Conservation (phyloP, 2,113 vertebrate species). For the Limnothrissa miodon region DNA sequence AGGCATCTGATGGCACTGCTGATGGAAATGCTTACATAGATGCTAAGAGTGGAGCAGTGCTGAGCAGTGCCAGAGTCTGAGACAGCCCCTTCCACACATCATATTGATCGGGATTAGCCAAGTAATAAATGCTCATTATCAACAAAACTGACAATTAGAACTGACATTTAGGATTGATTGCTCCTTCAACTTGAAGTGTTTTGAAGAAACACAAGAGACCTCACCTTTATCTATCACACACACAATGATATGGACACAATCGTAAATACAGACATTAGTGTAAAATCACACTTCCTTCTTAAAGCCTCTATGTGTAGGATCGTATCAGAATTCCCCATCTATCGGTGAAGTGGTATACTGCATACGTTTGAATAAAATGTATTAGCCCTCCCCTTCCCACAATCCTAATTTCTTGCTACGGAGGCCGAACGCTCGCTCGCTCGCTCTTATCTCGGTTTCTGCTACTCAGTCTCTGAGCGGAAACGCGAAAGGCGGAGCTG, state of each 20-base stretch:
- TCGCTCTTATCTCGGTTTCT: no score
- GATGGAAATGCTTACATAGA: conserved; percentile 21
- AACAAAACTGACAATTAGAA: conserved; percentile 59
- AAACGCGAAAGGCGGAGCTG: no score
- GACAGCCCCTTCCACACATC: conserved; percentile 22
- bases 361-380: no score
- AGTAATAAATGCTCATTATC: conserved; percentile 63
- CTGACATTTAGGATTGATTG: conserved; percentile 54
- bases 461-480: no score
- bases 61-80: no score
- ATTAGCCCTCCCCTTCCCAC: no score
- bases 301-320: no score
- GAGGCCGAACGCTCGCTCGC: no score
- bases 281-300: background rate
- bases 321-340: no score
- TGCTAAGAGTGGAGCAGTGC: background rate
- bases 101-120: conserved; percentile 58
- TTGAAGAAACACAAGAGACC: conserved; percentile 39
- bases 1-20: background rate
- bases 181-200: conserved; percentile 39
- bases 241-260: background rate
- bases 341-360: no score
- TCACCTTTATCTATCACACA: conserved; percentile 22
- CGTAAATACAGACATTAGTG: background rate
- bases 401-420: no score